phyloP scores from a whole-genome alignment of 2,797 vertebrate genomes.

The Toxotes lorentzi region DNA sequence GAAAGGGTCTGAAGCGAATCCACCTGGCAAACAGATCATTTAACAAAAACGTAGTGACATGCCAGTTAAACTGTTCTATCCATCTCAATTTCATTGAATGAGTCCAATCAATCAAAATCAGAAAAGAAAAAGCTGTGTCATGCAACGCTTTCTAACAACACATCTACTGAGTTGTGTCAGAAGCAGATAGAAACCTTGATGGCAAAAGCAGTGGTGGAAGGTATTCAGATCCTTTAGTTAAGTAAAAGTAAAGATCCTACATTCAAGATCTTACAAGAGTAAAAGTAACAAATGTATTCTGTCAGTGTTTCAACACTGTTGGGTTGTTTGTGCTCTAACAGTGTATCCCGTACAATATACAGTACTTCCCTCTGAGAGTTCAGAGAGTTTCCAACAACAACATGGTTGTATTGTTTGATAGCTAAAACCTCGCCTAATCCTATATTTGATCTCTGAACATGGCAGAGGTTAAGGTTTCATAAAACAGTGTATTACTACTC shows the following conservation, averaged over 20 bases:
- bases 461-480: not conserved
- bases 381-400: not conserved
- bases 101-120: not conserved
- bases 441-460: not conserved
- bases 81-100: not conserved
- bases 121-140: not conserved
- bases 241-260: not conserved
- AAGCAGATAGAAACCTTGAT: not conserved
- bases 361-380: not conserved
- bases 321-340: not conserved
- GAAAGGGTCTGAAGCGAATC: slow-evolving; percentile 91
- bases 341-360: not conserved
- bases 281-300: not conserved
- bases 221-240: not conserved
- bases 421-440: not conserved
- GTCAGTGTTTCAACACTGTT: not conserved
- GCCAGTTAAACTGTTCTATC: not conserved
- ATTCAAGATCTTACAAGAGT: not conserved
- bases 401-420: not conserved
- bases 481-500: slow-evolving; percentile 60
- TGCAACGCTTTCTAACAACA: not conserved
- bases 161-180: not conserved
- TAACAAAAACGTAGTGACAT: not conserved
- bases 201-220: not conserved
- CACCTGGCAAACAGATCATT: slow-evolving; percentile 81